phyloP scores from a whole-genome alignment of 2,797 vertebrate species.

The Syngnathus rostellatus region DNA sequence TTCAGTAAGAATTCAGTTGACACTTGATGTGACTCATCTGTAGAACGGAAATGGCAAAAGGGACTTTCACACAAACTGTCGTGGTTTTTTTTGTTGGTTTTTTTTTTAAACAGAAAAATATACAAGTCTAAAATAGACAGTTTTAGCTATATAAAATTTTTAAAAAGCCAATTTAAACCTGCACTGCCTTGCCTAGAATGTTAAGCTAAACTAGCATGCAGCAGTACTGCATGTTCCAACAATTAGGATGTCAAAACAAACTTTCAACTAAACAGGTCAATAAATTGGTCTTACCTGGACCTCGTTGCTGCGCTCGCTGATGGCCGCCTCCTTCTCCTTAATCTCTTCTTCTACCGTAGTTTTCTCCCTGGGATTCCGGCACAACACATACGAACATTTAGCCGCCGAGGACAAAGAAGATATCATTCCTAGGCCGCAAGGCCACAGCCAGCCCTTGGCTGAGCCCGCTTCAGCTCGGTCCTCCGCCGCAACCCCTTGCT shows the following conservation, averaged over 20 bases:
- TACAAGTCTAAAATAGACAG: no score
- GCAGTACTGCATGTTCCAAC: background rate
- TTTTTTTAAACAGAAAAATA: background rate
- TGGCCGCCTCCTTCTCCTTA: conserved; percentile 89
- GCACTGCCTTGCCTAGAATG: background rate
- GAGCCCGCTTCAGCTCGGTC: conserved; percentile 27
- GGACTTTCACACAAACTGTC: background rate
- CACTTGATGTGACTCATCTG: conserved; percentile 1
- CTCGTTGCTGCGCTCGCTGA: conserved; percentile 83
- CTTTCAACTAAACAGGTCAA: background rate
- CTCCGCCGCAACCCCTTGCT: conserved; percentile 36
- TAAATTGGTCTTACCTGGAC: conserved; percentile 76
- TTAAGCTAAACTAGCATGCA: background rate
- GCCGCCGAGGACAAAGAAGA: conserved; percentile 77
- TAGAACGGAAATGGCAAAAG: background rate
- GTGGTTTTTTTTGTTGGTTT: no score
- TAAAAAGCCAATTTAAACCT: background rate
- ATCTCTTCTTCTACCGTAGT: conserved; percentile 90
- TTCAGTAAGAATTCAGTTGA: background rate
- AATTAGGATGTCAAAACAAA: background rate
- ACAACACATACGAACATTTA: conserved; percentile 86
- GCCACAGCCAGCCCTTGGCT: conserved; percentile 49
- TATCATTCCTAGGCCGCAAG: conserved; percentile 71
- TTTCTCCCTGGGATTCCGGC: conserved; percentile 95
- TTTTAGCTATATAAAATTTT: background rate